These are phyloP conservation scores for Nasonia oneida DNA, from an alignment of 2,888 invertebrate species.

Conservation along the genomic window DNA sequence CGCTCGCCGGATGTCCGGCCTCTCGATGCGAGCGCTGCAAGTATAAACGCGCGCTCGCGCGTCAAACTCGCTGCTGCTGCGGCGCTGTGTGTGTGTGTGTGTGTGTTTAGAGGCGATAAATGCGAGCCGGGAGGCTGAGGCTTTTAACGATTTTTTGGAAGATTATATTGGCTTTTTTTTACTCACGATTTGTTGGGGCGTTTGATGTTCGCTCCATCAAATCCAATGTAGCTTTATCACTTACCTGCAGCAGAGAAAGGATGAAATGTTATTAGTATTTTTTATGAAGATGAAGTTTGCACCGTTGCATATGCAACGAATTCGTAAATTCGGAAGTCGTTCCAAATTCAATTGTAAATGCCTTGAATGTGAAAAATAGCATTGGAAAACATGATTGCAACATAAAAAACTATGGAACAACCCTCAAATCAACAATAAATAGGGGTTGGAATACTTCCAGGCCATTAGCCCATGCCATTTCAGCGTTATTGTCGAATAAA, in stretches of 20 bases:
- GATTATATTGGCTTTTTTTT: not conserved
- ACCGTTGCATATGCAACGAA: too few species aligned
- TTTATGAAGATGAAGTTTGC: too few species aligned
- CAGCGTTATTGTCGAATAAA: too few species aligned
- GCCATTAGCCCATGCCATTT: too few species aligned
- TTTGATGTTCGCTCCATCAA: not conserved
- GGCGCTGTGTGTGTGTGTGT: not conserved
- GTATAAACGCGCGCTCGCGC: conserved; percentile 30
- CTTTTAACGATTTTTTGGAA: not conserved
- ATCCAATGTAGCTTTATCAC: not conserved
- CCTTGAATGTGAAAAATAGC: too few species aligned
- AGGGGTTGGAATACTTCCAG: too few species aligned
- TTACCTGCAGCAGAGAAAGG: conserved; percentile 1
- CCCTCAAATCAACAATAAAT: too few species aligned
- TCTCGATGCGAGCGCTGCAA: conserved; percentile 15
- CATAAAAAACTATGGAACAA: too few species aligned
- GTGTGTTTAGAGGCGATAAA: not conserved
- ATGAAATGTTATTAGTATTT: not conserved
- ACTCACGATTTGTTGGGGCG: not conserved
- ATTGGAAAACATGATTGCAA: too few species aligned
- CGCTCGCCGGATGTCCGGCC: conserved; percentile 74
- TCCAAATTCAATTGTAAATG: too few species aligned
- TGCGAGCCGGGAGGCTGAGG: not conserved
- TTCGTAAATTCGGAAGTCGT: too few species aligned
- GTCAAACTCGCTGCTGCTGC: not conserved